Evolutionary conservation across 2,888 invertebrate species (phyloP).

Genomic region (Sericinus montela): DNA sequence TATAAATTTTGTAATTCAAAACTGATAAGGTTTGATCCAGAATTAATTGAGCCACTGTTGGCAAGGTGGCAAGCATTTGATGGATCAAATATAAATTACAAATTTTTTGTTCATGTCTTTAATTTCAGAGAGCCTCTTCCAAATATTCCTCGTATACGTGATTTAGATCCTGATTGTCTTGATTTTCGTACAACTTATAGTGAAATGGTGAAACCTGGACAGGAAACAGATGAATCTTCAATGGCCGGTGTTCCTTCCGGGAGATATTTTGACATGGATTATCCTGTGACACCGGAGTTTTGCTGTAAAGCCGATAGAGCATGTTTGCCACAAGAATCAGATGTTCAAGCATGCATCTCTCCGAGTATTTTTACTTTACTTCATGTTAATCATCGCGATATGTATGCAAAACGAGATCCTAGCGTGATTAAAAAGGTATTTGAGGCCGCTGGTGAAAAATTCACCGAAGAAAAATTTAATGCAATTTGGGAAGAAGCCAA

Average conservation of each 20-base stretch:
- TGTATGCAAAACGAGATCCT: conserved; percentile 57
- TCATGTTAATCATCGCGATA: conserved; percentile 56
- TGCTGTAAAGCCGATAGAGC: conserved; percentile 44
- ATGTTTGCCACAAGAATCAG: conserved; percentile 57
- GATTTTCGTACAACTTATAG: conserved; percentile 59
- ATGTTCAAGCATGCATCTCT: conserved; percentile 46
- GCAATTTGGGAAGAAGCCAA: conserved; percentile 72
- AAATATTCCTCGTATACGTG: conserved; percentile 59
- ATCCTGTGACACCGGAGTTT: conserved; percentile 48
- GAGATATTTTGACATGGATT: conserved; percentile 60
- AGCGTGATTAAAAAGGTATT: conserved; percentile 63
- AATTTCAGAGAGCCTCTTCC: conserved; percentile 62
- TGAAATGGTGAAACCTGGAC: conserved; percentile 58
- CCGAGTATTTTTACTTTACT: conserved; percentile 54
- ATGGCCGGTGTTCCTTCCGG: conserved; percentile 65
- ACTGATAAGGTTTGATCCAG: conserved; percentile 63
- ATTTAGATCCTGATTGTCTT: conserved; percentile 47
- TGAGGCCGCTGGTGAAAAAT: conserved; percentile 68
- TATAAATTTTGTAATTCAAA: conserved; percentile 61
- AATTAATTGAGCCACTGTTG: conserved; percentile 69
- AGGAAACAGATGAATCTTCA: conserved; percentile 33
- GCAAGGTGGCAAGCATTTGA: conserved; percentile 64
- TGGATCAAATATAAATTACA: conserved; percentile 65
- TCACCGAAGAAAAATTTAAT: conserved; percentile 68
- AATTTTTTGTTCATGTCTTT: conserved; percentile 67